phyloP scores from a whole-genome alignment of 2,113 vertebrate species.

The Dermatemys mawii region DNA sequence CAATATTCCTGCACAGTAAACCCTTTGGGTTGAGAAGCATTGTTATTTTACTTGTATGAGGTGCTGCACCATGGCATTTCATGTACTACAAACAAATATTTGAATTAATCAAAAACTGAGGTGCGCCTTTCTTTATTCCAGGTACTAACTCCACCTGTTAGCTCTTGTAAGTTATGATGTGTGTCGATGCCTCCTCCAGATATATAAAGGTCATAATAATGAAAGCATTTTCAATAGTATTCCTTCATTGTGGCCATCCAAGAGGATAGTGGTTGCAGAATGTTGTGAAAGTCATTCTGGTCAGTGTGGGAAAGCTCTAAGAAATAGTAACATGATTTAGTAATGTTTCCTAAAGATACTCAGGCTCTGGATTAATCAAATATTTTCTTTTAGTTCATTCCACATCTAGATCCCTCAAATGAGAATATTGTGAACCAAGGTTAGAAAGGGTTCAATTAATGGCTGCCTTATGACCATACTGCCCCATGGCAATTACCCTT shows the following conservation, averaged over 20 bases:
- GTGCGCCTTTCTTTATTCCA: not conserved
- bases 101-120: not conserved
- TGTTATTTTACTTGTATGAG: not conserved
- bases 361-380: not conserved
- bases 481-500: not conserved
- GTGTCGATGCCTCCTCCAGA: not conserved
- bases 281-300: not conserved
- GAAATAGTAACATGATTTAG: not conserved
- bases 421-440: not conserved
- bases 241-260: not conserved
- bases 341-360: not conserved
- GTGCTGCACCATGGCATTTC: not conserved
- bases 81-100: not conserved
- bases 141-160: not conserved
- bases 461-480: not conserved
- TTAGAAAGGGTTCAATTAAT: not conserved
- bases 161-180: not conserved
- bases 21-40: not conserved
- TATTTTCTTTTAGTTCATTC: not conserved
- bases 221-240: not conserved
- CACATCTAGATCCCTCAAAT: not conserved
- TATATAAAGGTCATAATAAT: not conserved
- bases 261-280: not conserved
- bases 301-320: not conserved
- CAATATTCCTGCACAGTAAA: not conserved